Evolutionary conservation across 2,888 invertebrate genomes (phyloP).

Genomic region (Hoplodrina ambigua): DNA sequence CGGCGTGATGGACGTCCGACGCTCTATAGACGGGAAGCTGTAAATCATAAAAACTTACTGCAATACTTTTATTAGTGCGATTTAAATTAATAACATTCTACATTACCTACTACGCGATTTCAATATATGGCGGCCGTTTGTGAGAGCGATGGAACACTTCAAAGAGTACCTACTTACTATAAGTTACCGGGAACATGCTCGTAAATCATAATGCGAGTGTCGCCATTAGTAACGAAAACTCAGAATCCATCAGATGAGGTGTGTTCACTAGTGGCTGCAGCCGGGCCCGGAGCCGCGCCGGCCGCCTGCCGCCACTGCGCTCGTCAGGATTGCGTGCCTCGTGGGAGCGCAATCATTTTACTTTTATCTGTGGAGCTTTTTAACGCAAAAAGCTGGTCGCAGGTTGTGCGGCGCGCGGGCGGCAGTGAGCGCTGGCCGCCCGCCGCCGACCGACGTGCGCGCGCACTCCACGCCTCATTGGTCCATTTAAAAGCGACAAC

Average conservation of each 20-base stretch:
- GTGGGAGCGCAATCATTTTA: slow-evolving; percentile 82
- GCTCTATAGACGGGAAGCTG: slow-evolving; percentile 31
- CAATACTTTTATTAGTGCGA: slow-evolving; percentile 35
- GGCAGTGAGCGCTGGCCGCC: slow-evolving; percentile 80
- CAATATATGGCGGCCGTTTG: slow-evolving; percentile 18
- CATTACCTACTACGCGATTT: slow-evolving; percentile 1
- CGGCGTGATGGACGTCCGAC: slow-evolving; percentile 37
- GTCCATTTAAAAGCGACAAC: slow-evolving; percentile 58
- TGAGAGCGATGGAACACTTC: slow-evolving; percentile 12
- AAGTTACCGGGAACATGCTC: slow-evolving; percentile 26
- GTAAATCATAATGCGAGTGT: slow-evolving; percentile 40
- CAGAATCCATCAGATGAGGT: slow-evolving; percentile 36
- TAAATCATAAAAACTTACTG: slow-evolving; percentile 47
- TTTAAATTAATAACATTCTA: slow-evolving; percentile 44
- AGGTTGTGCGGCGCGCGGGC: slow-evolving; percentile 73
- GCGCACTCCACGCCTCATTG: slow-evolving; percentile 46
- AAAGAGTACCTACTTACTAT: too few relatives aligned
- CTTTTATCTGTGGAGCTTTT: slow-evolving; percentile 81
- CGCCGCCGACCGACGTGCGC: slow-evolving; percentile 71
- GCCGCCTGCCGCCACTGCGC: slow-evolving; percentile 25
- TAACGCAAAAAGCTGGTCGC: slow-evolving; percentile 84
- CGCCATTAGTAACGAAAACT: slow-evolving; percentile 46
- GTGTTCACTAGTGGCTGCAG: slow-evolving; percentile 23
- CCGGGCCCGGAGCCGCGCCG: slow-evolving; percentile 29
- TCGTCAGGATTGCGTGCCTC: slow-evolving; percentile 55